Evolutionary conservation across 2,113 vertebrate genomes (phyloP), one percentile per base, ranked within the genome.

Genomic region (Corynorhinus townsendii): DNA sequence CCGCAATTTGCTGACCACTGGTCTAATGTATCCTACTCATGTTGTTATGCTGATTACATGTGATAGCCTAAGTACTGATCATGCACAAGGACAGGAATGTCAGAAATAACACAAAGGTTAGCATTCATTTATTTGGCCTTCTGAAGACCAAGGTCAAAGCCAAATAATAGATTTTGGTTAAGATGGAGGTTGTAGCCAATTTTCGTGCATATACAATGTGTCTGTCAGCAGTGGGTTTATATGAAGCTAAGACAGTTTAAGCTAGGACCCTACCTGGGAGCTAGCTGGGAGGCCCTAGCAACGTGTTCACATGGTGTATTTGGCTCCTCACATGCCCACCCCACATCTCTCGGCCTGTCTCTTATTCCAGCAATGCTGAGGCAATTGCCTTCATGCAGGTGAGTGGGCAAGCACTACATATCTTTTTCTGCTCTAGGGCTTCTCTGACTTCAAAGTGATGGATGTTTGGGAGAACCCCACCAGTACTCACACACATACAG

Each of bases 101-200:
- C 43, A 38, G 59, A 66, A 89, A 8, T 68, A 62, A 83, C 47
- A 59, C 14, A 3, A 3, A 59, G 11, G 26, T 8, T 9, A 2
- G 3, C 16, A n/a, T 28, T 89, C 40, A 38, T 40, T 43, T 62
- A 43, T 62, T 75, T 80, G 38, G n/a, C 14, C n/a, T 91, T 73
- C 11, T 52, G 68, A 89, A 64, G 79, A 6, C 73, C n/a, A 72
- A 91, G 52, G 33, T 8, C 11, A 79, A 56, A 66, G 47, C 40
- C 52, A 62, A 84, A 22, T 38, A 52, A 43, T 40, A 80, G 30
- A 89, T 59, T 52, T 93, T 49, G n/a, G 38, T 91, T 49, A 84
- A 86, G 40, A 69, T 16, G 30, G n/a, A 80, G 17, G 16, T 16
- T 24, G 6, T 75, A 45, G 62, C 11, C n/a, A 26, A 16, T 49